These are phyloP conservation scores for Prolemur simus DNA, from an alignment of 2,113 vertebrate species.

Conservation along the genomic window DNA sequence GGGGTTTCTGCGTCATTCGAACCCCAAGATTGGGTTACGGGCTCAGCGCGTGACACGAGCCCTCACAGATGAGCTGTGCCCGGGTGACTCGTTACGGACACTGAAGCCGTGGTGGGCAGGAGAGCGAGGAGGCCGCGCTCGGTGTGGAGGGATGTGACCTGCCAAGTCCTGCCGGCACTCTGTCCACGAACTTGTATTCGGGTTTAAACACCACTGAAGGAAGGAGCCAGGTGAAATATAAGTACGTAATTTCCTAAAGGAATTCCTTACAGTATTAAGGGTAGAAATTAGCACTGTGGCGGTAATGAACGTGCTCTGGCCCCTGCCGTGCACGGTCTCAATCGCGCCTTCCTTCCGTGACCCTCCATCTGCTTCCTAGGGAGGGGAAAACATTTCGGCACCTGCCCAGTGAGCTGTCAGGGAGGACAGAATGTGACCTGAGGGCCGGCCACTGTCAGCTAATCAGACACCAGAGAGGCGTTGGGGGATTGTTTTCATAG, in stretches of 20 bases:
- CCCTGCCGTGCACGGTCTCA: background rate
- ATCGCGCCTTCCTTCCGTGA: background rate
- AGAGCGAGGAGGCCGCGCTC: background rate
- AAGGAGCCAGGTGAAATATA: slow-evolving; percentile 2
- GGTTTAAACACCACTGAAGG: background rate
- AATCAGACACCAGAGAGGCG: background rate
- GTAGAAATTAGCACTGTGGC: background rate
- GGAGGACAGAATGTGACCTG: background rate
- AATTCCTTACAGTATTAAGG: background rate
- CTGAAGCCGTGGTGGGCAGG: background rate
- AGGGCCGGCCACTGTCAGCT: background rate
- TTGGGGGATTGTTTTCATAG: background rate
- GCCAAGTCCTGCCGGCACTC: background rate
- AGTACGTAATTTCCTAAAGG: background rate
- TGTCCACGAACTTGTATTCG: slow-evolving; percentile 28
- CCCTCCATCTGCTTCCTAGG: background rate
- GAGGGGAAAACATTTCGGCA: background rate
- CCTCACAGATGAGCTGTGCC: background rate
- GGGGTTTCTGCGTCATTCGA: background rate
- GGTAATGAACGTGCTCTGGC: background rate
- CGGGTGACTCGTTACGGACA: slow-evolving; percentile 10
- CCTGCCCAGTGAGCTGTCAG: background rate
- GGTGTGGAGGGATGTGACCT: slow-evolving; percentile 9
- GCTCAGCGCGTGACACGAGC: background rate
- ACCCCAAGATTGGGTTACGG: slow-evolving; percentile 54